phyloP scores from a whole-genome alignment of 2,797 vertebrate species.

The Gobionotothen gibberifrons region DNA sequence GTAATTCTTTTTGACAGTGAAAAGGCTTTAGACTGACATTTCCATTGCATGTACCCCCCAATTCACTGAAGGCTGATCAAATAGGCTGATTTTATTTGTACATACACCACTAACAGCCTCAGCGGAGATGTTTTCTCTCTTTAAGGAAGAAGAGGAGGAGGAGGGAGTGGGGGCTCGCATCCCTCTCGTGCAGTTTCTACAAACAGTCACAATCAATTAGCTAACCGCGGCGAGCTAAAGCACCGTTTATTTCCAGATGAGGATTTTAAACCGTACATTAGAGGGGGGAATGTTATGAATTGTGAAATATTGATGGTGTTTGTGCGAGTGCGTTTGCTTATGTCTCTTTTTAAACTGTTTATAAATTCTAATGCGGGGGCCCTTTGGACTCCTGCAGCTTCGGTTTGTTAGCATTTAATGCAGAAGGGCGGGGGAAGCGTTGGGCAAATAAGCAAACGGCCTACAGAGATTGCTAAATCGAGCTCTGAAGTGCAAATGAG shows the following conservation, averaged over 20 bases:
- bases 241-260: slow-evolving; percentile 71
- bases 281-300: slow-evolving; percentile 77
- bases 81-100: slow-evolving; percentile 70
- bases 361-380: slow-evolving; percentile 82
- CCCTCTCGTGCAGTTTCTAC: slow-evolving; percentile 56
- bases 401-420: slow-evolving; percentile 81
- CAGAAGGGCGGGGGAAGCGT: slow-evolving; percentile 71
- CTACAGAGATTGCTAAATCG: slow-evolving; percentile 77
- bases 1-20: slow-evolving; percentile 63
- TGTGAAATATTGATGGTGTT: slow-evolving; percentile 88
- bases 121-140: slow-evolving; percentile 62
- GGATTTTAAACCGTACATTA: slow-evolving; percentile 75
- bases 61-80: slow-evolving; percentile 66
- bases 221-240: slow-evolving; percentile 57
- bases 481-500: slow-evolving; percentile 88
- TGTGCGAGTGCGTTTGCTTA: slow-evolving; percentile 82
- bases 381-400: slow-evolving; percentile 79
- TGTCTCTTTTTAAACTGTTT: slow-evolving; percentile 81
- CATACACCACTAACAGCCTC: slow-evolving; percentile 65
- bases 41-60: slow-evolving; percentile 35
- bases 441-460: slow-evolving; percentile 83
- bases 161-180: slow-evolving; percentile 9
- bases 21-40: slow-evolving; percentile 59
- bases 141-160: slow-evolving; percentile 4
- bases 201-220: slow-evolving; percentile 84